Evolutionary conservation across 2,113 vertebrate species (phyloP), one percentile per base, ranked within the genome.

Genomic region (Corythaeola cristata): DNA sequence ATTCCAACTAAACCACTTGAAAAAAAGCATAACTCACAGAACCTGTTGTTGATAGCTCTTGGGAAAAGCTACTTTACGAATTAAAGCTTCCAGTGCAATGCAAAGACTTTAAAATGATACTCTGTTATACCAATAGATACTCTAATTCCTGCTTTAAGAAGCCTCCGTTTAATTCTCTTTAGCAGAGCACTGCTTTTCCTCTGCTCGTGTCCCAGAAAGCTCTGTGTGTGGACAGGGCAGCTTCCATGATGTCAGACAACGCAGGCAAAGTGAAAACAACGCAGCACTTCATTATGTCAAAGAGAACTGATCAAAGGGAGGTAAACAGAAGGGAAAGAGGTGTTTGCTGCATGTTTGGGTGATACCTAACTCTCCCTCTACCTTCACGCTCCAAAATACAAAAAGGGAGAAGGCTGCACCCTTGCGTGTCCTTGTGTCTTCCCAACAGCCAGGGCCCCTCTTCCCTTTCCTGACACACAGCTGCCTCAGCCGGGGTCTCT

Each of bases 311-410:
- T 10, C 19, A 45, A 39, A 68, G 7, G 3, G 27, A 73, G 37
- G 21, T 9, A 30, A 0, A 1, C 6, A 35, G 1, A 47, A 49
- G 19, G 24, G 7, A 35, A 79, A 63, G 12, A 35, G 21, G 8
- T 3, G 15, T 47, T 16, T 49, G 30, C 53, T 75, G 76, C 13
- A 14, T 8, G 11, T 33, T 85, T 44, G 41, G 41, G 41, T 12
- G 41, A 41, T 41, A 4, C 11, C 59, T 64, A 6, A 12, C 28
- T 35, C 35, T 50, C 16, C 26, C 52, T 64, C 58, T 45, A 45
- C 24, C 50, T 60, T 50, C 22, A 23, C 18, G 22, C 0, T 1
- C 11, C 69, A 32, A 15, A 78, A 14, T 1, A 14, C 1, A 11
- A 66, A 75, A 67, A n/a, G 44, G 17, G 64, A 49, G 7, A 18